These are phyloP conservation scores for Callipepla squamata DNA, from an alignment of 2,113 vertebrate genomes.

Conservation along the genomic window DNA sequence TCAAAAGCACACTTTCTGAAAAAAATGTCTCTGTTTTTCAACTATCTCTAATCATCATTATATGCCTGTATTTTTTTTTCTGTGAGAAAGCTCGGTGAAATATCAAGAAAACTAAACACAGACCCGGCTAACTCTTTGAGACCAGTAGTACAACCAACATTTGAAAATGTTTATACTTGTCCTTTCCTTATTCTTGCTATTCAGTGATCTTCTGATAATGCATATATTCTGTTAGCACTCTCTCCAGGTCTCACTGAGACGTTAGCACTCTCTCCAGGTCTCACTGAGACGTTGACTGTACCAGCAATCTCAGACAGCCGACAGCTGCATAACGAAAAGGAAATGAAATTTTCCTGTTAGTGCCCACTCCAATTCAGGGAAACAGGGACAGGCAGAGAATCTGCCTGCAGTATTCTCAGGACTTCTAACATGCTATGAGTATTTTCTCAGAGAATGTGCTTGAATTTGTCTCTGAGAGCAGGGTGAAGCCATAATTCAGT, in stretches of 20 bases:
- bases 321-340: neutral
- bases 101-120: neutral
- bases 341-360: conserved; percentile 45
- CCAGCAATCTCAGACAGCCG: neutral
- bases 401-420: neutral
- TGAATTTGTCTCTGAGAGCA: neutral
- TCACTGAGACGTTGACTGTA: neutral
- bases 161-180: neutral
- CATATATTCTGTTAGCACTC: neutral
- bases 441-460: neutral
- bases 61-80: neutral
- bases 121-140: rapidly evolving
- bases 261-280: neutral
- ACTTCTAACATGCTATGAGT: neutral
- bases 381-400: neutral
- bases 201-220: neutral
- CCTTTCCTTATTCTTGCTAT: neutral
- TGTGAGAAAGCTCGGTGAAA: neutral
- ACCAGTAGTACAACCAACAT: neutral
- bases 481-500: neutral
- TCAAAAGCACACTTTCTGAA: neutral
- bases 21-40: neutral
- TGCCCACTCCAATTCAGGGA: neutral
- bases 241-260: neutral
- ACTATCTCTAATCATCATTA: neutral